These are phyloP conservation scores for Engystomops pustulosus DNA, from an alignment of 2,113 vertebrate species.

Conservation along the genomic window DNA sequence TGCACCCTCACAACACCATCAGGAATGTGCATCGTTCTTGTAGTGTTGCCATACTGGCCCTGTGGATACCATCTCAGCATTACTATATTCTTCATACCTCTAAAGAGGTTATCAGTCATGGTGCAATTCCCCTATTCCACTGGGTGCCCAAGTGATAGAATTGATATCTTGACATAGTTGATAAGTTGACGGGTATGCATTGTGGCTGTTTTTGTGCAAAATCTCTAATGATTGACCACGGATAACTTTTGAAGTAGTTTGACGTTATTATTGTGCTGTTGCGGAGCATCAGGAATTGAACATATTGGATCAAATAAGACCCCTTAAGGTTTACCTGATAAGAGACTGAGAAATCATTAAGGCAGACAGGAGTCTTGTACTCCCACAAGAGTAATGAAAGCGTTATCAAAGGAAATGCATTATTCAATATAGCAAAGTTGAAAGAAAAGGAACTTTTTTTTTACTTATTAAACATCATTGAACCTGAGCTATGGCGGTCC, in stretches of 20 bases:
- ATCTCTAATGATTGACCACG: not conserved
- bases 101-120: not conserved
- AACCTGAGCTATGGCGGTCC: slow-evolving; percentile 17
- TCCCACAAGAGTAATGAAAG: slow-evolving; percentile 39
- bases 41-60: not conserved
- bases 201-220: not conserved
- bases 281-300: not conserved
- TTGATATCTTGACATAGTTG: not conserved
- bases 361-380: slow-evolving; percentile 37
- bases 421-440: slow-evolving; percentile 34
- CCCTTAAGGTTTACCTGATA: slow-evolving; percentile 36
- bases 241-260: slow-evolving; percentile 10
- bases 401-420: slow-evolving; percentile 36
- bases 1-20: too few species aligned
- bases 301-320: slow-evolving; percentile 21
- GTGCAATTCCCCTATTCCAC: not conserved
- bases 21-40: not conserved
- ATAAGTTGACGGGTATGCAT: not conserved
- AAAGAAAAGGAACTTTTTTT: slow-evolving; percentile 31
- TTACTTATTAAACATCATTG: slow-evolving; percentile 40
- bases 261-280: slow-evolving; percentile 14
- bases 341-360: slow-evolving; percentile 26
- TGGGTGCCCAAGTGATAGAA: not conserved
- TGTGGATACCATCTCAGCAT: not conserved
- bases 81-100: not conserved